Base-by-base conservation (phyloP, 2,797 vertebrate species). In the Danio kyathit region DNA sequence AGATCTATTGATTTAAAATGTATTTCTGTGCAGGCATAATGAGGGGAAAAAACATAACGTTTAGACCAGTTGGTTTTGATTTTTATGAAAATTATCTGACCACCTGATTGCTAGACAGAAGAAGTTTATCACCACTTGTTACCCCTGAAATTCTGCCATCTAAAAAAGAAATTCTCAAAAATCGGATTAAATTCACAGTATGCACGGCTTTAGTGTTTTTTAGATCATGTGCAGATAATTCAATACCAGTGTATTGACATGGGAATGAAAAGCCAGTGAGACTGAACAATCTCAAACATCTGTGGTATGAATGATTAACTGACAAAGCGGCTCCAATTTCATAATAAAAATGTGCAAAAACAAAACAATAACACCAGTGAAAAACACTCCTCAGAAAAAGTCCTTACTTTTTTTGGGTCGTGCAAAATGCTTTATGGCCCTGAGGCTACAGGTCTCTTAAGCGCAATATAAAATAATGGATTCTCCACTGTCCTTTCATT, bases 301-400 rank as follows among this genome's bases (percentile, higher is more conserved):
- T 69, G 71, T 84, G 66, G 75, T 84, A 89, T 89, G 74, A 92
- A 84, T 90, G 85, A 91, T 16, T 74, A 70, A n/a, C 41, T 54
- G 17, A 83, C 59, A 86, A 87, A 87, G 84, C 79, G 84, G 72
- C 79, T 56, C 77, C 48, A 81, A 71, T 88, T 87, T 80, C 44
- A 48, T 19, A 78, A 78, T 78, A 82, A 83, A 52, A 46, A 79
- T 66, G 64, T 74, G 74, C 49, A 52, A 82, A 88, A 90, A 79
- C 71, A 75, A 74, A 87, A 73, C 73, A 70, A 69, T 51, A 76
- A 82, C 46, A 74, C 56, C 12, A 84, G 63, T 79, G 63, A 80
- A 69, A 80, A 61, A 59, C 83, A 87, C 19, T 60, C 40, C 44
- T 84, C 19, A 12, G 64, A 16, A 16, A 60, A 17, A 81, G 81